Percentiles rank a stretch among this genome's conserved stretches.
Conservation (phyloP, 2,113 vertebrate species). For the Heterocephalus glaber region DNA sequence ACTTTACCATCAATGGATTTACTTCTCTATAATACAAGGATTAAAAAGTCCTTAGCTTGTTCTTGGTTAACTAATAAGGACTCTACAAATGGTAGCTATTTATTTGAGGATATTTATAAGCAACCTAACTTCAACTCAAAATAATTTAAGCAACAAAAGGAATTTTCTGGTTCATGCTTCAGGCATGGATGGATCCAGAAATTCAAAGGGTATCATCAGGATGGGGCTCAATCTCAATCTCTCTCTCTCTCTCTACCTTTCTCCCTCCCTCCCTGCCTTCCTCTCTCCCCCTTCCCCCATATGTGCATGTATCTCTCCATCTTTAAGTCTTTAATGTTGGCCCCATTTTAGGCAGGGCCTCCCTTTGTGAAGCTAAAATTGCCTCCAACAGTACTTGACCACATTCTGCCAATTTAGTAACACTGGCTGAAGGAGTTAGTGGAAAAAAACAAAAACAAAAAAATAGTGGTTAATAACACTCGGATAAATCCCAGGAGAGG, state of each 20-base stretch:
- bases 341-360: neutral
- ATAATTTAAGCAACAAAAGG: neutral
- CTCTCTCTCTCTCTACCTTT: neutral
- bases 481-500: neutral
- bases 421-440: neutral
- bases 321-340: neutral
- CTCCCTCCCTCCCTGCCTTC: too few species aligned
- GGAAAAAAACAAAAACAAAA: neutral
- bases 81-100: neutral
- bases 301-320: neutral
- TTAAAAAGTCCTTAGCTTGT: neutral
- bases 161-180: neutral
- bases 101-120: neutral
- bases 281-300: rapidly evolving
- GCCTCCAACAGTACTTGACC: neutral
- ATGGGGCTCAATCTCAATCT: neutral
- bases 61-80: neutral
- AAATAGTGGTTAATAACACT: neutral
- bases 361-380: neutral
- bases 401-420: neutral
- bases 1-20: neutral
- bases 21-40: neutral
- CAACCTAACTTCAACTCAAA: neutral
- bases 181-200: neutral
- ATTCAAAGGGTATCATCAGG: neutral